Conservation (phyloP, 2,113 vertebrate genomes). For the Fregetta grallaria region DNA sequence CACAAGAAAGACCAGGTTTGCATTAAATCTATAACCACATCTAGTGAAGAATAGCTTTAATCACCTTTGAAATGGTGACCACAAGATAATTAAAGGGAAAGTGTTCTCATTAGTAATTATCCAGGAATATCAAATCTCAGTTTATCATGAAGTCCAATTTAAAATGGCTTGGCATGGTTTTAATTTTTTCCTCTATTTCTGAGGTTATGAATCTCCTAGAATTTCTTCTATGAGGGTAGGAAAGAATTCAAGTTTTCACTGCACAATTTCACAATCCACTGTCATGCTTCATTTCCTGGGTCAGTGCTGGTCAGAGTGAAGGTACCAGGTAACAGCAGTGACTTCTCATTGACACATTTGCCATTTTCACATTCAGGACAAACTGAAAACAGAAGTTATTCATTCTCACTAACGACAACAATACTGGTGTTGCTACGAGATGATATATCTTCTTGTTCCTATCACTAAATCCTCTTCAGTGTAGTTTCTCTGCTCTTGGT, state of each 20-base stretch:
- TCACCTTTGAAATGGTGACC: conserved; percentile 92
- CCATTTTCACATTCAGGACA: background rate
- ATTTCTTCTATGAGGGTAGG: background rate
- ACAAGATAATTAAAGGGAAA: conserved; percentile 97
- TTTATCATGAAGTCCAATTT: conserved; percentile 71
- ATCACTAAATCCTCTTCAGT: background rate
- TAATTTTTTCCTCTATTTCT: conserved; percentile 13
- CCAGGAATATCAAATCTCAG: conserved; percentile 80
- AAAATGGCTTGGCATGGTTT: conserved; percentile 62
- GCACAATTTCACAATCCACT: background rate
- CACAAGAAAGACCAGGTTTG: conserved; percentile 97
- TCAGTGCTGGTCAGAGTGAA: background rate
- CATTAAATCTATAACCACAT: conserved; percentile 92
- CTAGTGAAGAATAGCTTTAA: conserved; percentile 87
- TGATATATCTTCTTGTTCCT: background rate
- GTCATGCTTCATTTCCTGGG: background rate
- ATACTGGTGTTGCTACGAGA: background rate
- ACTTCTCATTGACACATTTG: background rate
- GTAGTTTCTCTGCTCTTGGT: background rate
- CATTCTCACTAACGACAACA: background rate
- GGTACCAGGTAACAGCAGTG: background rate
- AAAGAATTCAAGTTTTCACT: background rate
- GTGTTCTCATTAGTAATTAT: conserved; percentile 79
- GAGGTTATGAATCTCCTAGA: conserved; percentile 20
- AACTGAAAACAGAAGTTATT: background rate